Evolutionary conservation across 2,888 invertebrate species (phyloP).

Genomic region (Catocala sponsa): DNA sequence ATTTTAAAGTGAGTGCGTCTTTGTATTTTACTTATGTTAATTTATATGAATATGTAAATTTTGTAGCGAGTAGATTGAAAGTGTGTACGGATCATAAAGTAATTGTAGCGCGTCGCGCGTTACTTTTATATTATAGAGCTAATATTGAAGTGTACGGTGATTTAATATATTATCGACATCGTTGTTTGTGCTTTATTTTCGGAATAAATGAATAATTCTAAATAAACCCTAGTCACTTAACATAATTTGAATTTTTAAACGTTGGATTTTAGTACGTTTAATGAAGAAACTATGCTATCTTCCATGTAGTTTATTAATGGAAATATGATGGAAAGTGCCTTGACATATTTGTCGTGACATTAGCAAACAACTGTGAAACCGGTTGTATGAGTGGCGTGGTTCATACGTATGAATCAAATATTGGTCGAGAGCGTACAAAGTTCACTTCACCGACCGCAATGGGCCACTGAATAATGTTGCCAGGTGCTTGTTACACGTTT

Average conservation of each 20-base stretch:
- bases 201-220: constrained; percentile 43
- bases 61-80: not conserved
- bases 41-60: not conserved
- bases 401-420: constrained; percentile 9
- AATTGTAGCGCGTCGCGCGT: not conserved
- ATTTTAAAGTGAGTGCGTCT: constrained; percentile 39
- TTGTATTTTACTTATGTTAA: constrained; percentile 1
- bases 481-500: constrained; percentile 3
- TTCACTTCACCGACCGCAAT: constrained; percentile 8
- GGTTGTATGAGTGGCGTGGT: constrained; percentile 4
- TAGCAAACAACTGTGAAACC: constrained; percentile 4
- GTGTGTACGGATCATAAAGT: not conserved
- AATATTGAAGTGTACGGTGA: not conserved
- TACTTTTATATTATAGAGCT: not conserved
- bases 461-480: not conserved
- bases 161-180: constrained; percentile 2
- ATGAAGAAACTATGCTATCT: constrained; percentile 4
- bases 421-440: constrained; percentile 16
- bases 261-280: too few relatives aligned
- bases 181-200: constrained; percentile 6
- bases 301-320: not conserved
- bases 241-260: not conserved
- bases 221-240: constrained; percentile 18
- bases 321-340: not conserved
- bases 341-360: not conserved